Evolutionary conservation across 2,888 invertebrate species (phyloP).

Genomic region (Trypoxylon attenuatum): DNA sequence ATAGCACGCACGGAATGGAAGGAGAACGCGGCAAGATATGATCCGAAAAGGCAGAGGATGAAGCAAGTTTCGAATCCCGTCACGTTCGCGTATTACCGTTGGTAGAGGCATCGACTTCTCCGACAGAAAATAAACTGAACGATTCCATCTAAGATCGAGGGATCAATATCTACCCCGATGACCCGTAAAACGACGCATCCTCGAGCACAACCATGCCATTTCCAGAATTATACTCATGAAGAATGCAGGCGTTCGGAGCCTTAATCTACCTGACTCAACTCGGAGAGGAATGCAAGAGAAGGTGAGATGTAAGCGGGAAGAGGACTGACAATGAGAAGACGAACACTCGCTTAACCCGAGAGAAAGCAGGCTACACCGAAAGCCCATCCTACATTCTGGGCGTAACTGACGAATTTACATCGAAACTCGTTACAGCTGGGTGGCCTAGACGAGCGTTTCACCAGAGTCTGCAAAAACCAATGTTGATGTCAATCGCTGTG

Average conservation of each 20-base stretch:
- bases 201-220: constrained; percentile 21
- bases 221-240: constrained; percentile 44
- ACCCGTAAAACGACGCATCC: constrained; percentile 42
- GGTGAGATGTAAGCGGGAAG: not conserved
- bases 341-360: too few relatives aligned
- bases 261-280: constrained; percentile 24
- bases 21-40: constrained; percentile 1
- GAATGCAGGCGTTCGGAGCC: constrained; percentile 24
- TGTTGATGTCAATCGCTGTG: too few relatives aligned
- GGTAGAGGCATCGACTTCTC: constrained; percentile 40
- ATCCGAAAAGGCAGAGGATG: constrained; percentile 31
- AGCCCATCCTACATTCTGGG: too few relatives aligned
- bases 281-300: not conserved
- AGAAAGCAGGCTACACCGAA: too few relatives aligned
- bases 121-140: constrained; percentile 55
- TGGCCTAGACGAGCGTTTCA: too few relatives aligned
- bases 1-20: not conserved
- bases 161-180: constrained; percentile 49
- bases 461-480: too few relatives aligned
- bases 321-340: too few relatives aligned
- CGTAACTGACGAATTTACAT: too few relatives aligned
- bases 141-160: constrained; percentile 51
- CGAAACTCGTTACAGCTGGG: too few relatives aligned
- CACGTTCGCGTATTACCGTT: constrained; percentile 61
- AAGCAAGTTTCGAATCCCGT: constrained; percentile 52